A percentile compares a stretch with the other conserved stretches of the same genome.
These are phyloP conservation scores for Alitta virens DNA, from an alignment of 2,888 invertebrate species.

Conservation along the genomic window DNA sequence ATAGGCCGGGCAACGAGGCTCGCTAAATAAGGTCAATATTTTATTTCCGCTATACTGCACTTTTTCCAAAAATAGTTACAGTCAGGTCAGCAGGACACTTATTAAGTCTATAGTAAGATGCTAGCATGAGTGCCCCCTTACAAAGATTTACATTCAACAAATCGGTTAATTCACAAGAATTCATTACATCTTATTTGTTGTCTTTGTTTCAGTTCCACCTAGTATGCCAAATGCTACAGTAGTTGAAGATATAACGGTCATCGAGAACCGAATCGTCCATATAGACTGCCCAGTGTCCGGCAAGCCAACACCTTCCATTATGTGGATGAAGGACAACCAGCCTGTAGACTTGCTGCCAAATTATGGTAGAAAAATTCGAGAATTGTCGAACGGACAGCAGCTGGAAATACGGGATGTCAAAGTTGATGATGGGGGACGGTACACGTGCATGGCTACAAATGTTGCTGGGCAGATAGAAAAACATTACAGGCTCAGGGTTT, in stretches of 20 bases:
- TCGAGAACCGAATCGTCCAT: slow-evolving; percentile 48
- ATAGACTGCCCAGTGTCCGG: slow-evolving; percentile 54
- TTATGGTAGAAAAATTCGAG: slow-evolving; percentile 33
- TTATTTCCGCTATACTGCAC: too few relatives aligned
- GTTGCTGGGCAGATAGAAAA: slow-evolving; percentile 58
- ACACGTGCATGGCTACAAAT: slow-evolving; percentile 59
- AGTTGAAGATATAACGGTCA: slow-evolving; percentile 39
- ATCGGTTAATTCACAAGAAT: too few relatives aligned
- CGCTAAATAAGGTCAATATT: too few relatives aligned
- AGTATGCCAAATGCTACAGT: slow-evolving; percentile 11
- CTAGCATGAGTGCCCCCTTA: too few relatives aligned
- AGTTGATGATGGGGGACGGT: slow-evolving; percentile 55
- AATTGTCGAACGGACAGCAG: slow-evolving; percentile 45
- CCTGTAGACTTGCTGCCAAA: slow-evolving; percentile 46
- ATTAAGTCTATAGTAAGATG: too few relatives aligned
- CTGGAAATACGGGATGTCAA: slow-evolving; percentile 38
- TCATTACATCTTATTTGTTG: too few relatives aligned
- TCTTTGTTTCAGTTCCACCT: slow-evolving; percentile 26
- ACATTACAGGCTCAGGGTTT: slow-evolving; percentile 53
- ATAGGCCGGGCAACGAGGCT: too few relatives aligned
- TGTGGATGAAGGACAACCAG: slow-evolving; percentile 50
- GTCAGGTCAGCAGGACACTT: too few relatives aligned
- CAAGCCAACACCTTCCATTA: slow-evolving; percentile 54
- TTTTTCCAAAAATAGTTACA: too few relatives aligned
- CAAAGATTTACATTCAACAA: too few relatives aligned